These are phyloP conservation scores for Aurelia aurita DNA, from an alignment of 30 jellyfish, hydroid and myxozoan genomes.

Conservation along the genomic window DNA sequence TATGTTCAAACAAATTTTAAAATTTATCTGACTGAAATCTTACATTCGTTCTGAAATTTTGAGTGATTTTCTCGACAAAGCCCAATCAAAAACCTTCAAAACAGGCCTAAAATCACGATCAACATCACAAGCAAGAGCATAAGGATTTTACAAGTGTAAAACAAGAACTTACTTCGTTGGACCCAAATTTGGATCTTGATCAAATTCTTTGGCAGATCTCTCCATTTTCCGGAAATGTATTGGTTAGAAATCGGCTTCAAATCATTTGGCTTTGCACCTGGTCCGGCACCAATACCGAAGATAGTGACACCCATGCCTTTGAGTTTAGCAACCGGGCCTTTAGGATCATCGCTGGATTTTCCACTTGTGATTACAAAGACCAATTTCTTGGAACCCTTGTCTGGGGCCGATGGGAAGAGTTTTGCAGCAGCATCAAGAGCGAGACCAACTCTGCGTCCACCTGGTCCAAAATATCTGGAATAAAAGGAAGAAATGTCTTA, in stretches of 20 bases:
- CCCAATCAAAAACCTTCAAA: no score
- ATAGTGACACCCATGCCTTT: conserved; percentile 79
- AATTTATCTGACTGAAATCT: no score
- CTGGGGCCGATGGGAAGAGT: conserved; percentile 62
- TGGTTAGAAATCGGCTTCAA: conserved; percentile 82
- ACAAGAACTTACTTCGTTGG: conserved; percentile 14
- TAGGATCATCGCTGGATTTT: conserved; percentile 87
- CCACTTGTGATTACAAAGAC: conserved; percentile 86
- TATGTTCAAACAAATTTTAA: no score
- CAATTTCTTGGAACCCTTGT: conserved; percentile 75
- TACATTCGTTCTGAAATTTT: no score
- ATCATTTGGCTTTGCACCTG: conserved; percentile 72
- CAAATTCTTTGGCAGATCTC: conserved; percentile 74
- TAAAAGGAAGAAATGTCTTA: no score
- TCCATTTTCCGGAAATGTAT: conserved; percentile 74
- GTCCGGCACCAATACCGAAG: conserved; percentile 90
- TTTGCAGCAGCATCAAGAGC: conserved; percentile 83
- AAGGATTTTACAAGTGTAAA: background rate
- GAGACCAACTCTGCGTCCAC: conserved; percentile 87
- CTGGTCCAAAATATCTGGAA: conserved; percentile 75
- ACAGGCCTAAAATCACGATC: no score
- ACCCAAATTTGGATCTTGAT: conserved; percentile 64
- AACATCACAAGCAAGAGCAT: no score
- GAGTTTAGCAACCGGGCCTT: conserved; percentile 83
- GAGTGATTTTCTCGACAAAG: no score